Evolutionary conservation across 2,113 vertebrate genomes (phyloP).

Genomic region (Apodemus sylvaticus): DNA sequence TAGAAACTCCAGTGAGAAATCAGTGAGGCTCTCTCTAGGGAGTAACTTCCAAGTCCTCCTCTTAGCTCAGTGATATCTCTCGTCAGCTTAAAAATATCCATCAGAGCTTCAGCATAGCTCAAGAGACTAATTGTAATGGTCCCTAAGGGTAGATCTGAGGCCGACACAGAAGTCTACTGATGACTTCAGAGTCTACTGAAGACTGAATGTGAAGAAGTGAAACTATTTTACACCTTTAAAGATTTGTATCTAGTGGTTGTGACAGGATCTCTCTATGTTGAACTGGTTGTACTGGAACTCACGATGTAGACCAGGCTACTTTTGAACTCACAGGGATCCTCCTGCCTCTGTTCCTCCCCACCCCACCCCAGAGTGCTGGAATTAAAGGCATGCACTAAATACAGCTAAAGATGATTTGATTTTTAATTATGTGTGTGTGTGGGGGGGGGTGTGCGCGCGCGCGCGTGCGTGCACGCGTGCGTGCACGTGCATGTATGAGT

Average conservation of each 20-base stretch:
- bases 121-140: rapidly evolving
- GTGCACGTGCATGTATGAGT: neutral
- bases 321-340: neutral
- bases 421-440: no score
- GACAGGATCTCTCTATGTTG: neutral
- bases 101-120: neutral
- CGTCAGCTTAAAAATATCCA: neutral
- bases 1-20: neutral
- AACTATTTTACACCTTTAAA: neutral
- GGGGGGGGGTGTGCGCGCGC: no score
- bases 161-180: rapidly evolving
- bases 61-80: rapidly evolving
- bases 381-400: neutral
- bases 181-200: neutral
- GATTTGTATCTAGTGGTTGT: no score
- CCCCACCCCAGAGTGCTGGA: no score
- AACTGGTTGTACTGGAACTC: neutral
- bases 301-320: neutral
- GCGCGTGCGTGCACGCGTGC: no score
- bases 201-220: rapidly evolving
- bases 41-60: neutral
- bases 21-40: rapidly evolving
- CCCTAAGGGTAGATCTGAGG: neutral
- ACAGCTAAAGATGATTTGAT: no score
- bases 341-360: no score